Percentiles rank a stretch among this genome's conserved stretches.
Evolutionary conservation across 37 sponge, comb jelly and placozoan species (phyloP).

Genomic region (Spongilla lacustris): DNA sequence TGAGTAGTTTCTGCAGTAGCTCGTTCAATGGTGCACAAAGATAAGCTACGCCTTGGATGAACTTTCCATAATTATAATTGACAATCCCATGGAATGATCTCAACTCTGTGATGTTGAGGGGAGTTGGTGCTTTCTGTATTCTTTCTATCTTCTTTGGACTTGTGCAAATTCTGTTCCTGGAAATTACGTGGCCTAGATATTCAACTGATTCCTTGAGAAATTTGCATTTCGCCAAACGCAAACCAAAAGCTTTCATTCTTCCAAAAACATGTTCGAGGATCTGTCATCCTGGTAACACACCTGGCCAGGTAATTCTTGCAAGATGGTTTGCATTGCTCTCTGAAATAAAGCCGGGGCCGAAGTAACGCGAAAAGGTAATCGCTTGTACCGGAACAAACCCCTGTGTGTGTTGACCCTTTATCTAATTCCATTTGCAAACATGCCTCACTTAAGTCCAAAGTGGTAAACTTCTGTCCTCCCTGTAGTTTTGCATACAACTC

Average conservation of each 20-base stretch:
- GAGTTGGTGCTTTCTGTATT: neutral
- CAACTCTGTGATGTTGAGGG: slow-evolving; percentile 7
- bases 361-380: slow-evolving; percentile 30
- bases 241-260: neutral
- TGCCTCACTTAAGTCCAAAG: slow-evolving; percentile 37
- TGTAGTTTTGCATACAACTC: slow-evolving; percentile 27
- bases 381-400: slow-evolving; percentile 32
- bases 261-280: no score
- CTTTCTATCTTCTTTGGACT: slow-evolving; percentile 7
- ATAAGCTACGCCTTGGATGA: slow-evolving; percentile 13
- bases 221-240: neutral
- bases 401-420: slow-evolving; percentile 44
- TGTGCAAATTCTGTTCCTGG: neutral
- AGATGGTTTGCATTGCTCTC: slow-evolving; percentile 17
- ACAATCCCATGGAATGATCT: slow-evolving; percentile 21
- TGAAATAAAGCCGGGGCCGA: slow-evolving; percentile 48
- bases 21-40: slow-evolving; percentile 19
- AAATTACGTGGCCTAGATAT: slow-evolving; percentile 25
- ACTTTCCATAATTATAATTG: slow-evolving; percentile 29
- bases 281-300: slow-evolving; percentile 35
- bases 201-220: slow-evolving; percentile 10
- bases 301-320: slow-evolving; percentile 18
- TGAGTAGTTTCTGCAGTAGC: slow-evolving; percentile 7
- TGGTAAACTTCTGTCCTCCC: slow-evolving; percentile 48
- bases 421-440: slow-evolving; percentile 25